Base-by-base conservation (phyloP, 2,113 vertebrate genomes). In the Tringa solitaria region DNA sequence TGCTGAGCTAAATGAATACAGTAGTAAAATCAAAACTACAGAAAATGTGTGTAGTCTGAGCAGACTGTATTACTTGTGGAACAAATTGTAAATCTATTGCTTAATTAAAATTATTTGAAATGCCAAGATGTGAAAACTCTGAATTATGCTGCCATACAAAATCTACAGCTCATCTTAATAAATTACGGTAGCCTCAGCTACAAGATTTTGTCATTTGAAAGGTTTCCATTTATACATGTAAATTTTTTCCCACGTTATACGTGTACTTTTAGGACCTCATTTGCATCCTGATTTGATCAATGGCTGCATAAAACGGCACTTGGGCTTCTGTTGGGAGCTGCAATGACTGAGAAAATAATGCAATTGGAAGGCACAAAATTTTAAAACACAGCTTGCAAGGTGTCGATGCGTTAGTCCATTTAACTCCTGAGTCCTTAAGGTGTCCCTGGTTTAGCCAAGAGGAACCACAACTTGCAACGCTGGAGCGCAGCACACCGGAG, bases 71-170 rank as follows among this genome's bases (percentile, higher is more conserved):
- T 79, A 79, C 92, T 94, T 53, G 59, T 80, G 93, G 92, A 95
- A 96, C 91, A 95, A 95, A 95, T 89, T 91, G 80, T 91, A 92
- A 95, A 94, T 77, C 96, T 67, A 83, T 32, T 74, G 54, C 90
- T 92, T 93, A 94, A 94, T 87, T 94, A 65, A 90, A 96, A 96
- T 59, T 93, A 95, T 82, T 95, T 79, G 41, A 97, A 93, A 96
- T 65, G 89, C 91, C 89, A 79, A 85, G 81, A 93, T 9, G 16
- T 51, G 74, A 69, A 93, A 95, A 90, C 61, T 74, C 77, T 59
- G 81, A 92, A 85, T 89, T 92, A 83, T 32, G 28, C 92, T 80
- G 70, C 92, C 77, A 85, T 39, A 32, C 30, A 67, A 92, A 82
- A 93, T 39, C 87, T 77, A 56, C 74, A 65, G 50, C 53, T 84